These are phyloP conservation scores for Tolmerus cingulatus DNA, from an alignment of 2,888 invertebrate genomes.

Conservation along the genomic window DNA sequence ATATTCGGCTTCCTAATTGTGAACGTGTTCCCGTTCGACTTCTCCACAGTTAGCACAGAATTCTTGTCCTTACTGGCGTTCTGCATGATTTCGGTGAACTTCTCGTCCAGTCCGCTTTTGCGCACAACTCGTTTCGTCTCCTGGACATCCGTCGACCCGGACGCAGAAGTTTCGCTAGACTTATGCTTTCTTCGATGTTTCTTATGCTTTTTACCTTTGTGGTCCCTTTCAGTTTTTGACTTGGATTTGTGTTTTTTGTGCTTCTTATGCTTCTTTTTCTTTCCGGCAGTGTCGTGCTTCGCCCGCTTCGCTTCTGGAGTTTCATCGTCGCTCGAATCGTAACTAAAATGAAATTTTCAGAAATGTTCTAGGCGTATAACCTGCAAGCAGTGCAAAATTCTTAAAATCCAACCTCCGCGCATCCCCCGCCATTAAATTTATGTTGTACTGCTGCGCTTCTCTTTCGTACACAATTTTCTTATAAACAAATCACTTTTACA, in stretches of 20 bases:
- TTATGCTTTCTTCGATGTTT: slow-evolving; percentile 67
- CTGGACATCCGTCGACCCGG: slow-evolving; percentile 15
- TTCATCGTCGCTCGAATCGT: slow-evolving; percentile 56
- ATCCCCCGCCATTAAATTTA: slow-evolving; percentile 49
- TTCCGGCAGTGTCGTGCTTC: slow-evolving; percentile 58
- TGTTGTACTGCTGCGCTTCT: background rate
- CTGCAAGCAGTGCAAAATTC: background rate
- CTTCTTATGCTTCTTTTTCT: slow-evolving; percentile 68
- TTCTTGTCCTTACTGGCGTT: slow-evolving; percentile 55
- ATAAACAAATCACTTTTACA: background rate
- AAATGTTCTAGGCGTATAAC: background rate
- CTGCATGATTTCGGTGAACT: slow-evolving; percentile 61
- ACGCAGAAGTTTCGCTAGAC: slow-evolving; percentile 51
- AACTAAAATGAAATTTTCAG: slow-evolving; percentile 51
- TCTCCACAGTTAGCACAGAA: slow-evolving; percentile 52
- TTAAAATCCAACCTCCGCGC: slow-evolving; percentile 45
- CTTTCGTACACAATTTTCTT: background rate
- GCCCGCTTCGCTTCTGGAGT: slow-evolving; percentile 53
- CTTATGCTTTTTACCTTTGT: slow-evolving; percentile 69
- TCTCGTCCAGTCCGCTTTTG: slow-evolving; percentile 53
- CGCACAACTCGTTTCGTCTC: background rate
- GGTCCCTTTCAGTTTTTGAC: slow-evolving; percentile 67
- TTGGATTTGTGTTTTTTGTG: slow-evolving; percentile 76
- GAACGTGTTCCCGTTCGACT: slow-evolving; percentile 56
- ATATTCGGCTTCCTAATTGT: slow-evolving; percentile 57